Evolutionary conservation across 2,888 invertebrate genomes (phyloP), one percentile per base, ranked within the genome.

Genomic region (Zele albiditarsus): DNA sequence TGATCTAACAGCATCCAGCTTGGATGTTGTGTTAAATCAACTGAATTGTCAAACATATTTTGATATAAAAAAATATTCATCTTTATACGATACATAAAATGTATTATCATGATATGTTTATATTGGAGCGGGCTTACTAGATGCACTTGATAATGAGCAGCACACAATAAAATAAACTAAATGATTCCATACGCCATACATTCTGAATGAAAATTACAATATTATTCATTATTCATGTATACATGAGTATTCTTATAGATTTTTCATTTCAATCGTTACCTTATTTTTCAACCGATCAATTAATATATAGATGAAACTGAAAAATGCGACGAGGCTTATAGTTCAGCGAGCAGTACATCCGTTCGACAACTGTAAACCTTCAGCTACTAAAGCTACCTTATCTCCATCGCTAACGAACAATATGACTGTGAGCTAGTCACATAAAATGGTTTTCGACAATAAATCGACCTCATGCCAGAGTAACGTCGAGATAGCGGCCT

Each of bases 1-100:
- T 84, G 77, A 1, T 91, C 89, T 75, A 93, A 80, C 25, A 87
- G 84, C 12, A 79, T 74, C 92, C 92, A 92, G 14, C 90, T 90
- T 3, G 89, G 88, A 79, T 92, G 92, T 16, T 82, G 33, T 27
- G 63, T 81, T 49, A 82, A 28, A 58, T 81, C 74, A 8, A 33
- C 80, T 81, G 76, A 25, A 16, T 65, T 60, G 12, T 65, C 38
- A 69, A n/a, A 46, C 38, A 33, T 25, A 38, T 28, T 58, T 25
- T 65, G 12, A 28, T 27, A 20, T 16, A 33, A 10, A 28, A 27
- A 57, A 38, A 31, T 53, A 53, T 8, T 42, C 12, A 42, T 42
- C 12, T 42, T 20, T 53, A 23, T 53, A 20, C n/a, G 1, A 1
- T 53, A 20, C 20, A 6, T 8, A 53, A 53, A 62, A n/a, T 16